Evolutionary conservation across 2,888 invertebrate species (phyloP), one percentile per base, ranked within the genome.

Genomic region (Taphrorychus bicolor): DNA sequence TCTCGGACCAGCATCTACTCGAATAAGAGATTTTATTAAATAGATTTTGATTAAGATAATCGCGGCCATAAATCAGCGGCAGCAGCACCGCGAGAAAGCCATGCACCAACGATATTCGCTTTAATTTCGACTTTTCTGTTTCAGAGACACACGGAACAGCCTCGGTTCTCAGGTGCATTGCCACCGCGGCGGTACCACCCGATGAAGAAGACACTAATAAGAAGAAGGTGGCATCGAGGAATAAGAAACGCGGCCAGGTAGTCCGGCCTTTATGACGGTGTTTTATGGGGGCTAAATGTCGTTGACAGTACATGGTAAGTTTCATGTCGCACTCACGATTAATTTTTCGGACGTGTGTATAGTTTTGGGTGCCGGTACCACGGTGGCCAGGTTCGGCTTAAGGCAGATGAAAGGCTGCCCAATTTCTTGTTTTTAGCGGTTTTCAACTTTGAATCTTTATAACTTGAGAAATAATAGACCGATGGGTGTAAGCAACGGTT

Each of bases 11-110:
- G 41, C 40, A 61, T 54, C 61, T 54, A 17, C 54, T 42, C 21
- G 61, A 61, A 53, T 61, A 61, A 54, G 61, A 61, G 61, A 61
- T 61, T 61, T 61, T 61, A 61, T 45, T 61, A 61, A 61, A 61
- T 61, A 61, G 61, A 61, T 61, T 61, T 61, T 61, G 61, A 61
- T 61, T 61, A 54, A 61, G 61, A 61, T 61, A 61, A 54, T 61
- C 45, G 61, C 18, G 17, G 54, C 54, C 45, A 54, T 61, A 61
- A 61, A 61, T 61, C 61, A 61, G 61, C 45, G 16, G 45, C 45
- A 5, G 17, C 45, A 16, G 16, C 45, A 16, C 45, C 45, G 32
- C 11, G 45, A 32, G 32, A 32, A 32, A 32, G 32, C 32, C 32
- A 32, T n/a, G n/a, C 32, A 32, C 9, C 11, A 3, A 32, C n/a